These are phyloP conservation scores for Netelia virgata DNA, from an alignment of 2,888 invertebrate species.

Conservation along the genomic window DNA sequence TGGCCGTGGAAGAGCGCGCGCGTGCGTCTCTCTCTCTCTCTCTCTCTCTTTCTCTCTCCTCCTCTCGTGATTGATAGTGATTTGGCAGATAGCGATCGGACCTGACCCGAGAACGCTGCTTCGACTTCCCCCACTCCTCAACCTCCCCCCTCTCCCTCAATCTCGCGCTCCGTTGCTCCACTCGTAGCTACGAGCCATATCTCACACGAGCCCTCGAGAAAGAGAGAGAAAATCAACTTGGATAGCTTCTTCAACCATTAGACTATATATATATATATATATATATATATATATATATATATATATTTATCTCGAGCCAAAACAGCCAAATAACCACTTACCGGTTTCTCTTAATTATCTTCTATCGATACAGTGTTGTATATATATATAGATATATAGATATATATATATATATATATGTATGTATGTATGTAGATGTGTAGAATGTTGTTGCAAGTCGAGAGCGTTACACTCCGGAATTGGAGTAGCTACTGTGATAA, in stretches of 20 bases:
- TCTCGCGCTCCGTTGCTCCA: slow-evolving; percentile 49
- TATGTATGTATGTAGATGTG: slow-evolving; percentile 1
- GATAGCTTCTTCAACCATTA: slow-evolving; percentile 40
- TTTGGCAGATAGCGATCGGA: slow-evolving; percentile 81
- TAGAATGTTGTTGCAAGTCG: neutral
- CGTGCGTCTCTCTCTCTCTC: slow-evolving; percentile 49
- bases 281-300: neutral
- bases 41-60: slow-evolving; percentile 29
- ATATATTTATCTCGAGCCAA: slow-evolving; percentile 3
- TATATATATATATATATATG: neutral
- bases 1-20: slow-evolving; percentile 69
- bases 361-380: neutral
- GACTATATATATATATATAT: neutral
- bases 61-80: slow-evolving; percentile 81
- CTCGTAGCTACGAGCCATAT: slow-evolving; percentile 51
- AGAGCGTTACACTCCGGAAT: neutral
- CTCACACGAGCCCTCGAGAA: slow-evolving; percentile 53
- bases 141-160: slow-evolving; percentile 12
- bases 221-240: slow-evolving; percentile 51
- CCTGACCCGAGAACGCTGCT: slow-evolving; percentile 74
- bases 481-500: slow-evolving; percentile 32
- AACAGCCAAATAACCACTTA: slow-evolving; percentile 54
- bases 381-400: neutral
- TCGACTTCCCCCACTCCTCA: slow-evolving; percentile 26
- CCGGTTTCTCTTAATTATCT: slow-evolving; percentile 65